Evolutionary conservation across 2,797 vertebrate genomes (phyloP).

Genomic region (Babyrousa celebensis): DNA sequence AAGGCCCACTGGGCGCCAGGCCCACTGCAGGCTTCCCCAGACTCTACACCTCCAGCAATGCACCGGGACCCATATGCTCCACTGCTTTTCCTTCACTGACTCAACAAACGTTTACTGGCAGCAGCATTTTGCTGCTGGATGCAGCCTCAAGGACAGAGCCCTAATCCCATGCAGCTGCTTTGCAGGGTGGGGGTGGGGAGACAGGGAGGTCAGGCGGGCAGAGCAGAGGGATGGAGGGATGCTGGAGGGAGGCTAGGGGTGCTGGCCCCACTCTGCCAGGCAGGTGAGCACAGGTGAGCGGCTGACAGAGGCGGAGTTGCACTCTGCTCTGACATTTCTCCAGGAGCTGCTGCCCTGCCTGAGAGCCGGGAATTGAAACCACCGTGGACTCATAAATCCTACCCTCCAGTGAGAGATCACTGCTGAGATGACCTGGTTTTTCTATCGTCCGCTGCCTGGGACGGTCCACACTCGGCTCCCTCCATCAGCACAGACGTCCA

Average conservation of each 20-base stretch:
- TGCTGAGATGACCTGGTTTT: neutral
- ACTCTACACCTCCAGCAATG: rapidly evolving
- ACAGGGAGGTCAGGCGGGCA: too few species aligned
- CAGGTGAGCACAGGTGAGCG: too few species aligned
- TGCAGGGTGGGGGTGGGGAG: neutral
- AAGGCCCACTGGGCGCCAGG: neutral
- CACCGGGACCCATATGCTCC: neutral
- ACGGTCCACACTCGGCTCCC: rapidly evolving
- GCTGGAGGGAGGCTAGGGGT: too few species aligned
- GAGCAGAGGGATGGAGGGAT: neutral
- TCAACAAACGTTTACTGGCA: neutral
- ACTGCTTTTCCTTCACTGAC: neutral
- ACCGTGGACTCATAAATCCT: neutral
- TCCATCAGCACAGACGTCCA: neutral
- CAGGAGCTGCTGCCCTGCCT: neutral
- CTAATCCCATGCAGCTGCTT: neutral
- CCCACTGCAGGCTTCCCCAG: neutral
- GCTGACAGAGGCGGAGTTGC: neutral
- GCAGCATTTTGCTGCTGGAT: neutral
- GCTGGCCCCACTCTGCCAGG: rapidly evolving
- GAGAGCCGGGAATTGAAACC: neutral
- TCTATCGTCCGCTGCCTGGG: neutral
- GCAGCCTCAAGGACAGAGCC: neutral
- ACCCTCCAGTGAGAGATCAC: neutral
- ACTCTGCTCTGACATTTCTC: neutral